Evolutionary conservation across 2,888 invertebrate species (phyloP).

Genomic region (Oligia strigilis): DNA sequence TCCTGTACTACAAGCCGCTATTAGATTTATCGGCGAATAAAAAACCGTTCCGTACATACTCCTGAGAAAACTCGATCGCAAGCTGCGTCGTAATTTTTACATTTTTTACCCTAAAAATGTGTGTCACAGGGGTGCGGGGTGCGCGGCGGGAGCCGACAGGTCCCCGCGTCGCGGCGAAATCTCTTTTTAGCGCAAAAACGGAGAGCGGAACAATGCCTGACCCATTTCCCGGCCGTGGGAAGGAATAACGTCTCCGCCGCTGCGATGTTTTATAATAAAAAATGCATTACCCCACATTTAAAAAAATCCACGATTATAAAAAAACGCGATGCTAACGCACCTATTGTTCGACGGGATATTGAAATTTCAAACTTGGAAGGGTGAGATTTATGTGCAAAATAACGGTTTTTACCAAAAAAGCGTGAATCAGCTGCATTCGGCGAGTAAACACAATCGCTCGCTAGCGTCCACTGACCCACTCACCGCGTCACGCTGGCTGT

Average conservation of each 20-base stretch:
- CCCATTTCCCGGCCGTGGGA: slow-evolving; percentile 90
- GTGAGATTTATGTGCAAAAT: slow-evolving; percentile 89
- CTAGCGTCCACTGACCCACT: slow-evolving; percentile 62
- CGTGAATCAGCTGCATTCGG: slow-evolving; percentile 82
- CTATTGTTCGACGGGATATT: slow-evolving; percentile 86
- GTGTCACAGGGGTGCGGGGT: slow-evolving; percentile 83
- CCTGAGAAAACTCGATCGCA: slow-evolving; percentile 87
- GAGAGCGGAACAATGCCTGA: slow-evolving; percentile 88
- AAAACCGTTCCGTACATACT: slow-evolving; percentile 71
- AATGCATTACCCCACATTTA: slow-evolving; percentile 90
- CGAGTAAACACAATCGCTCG: slow-evolving; percentile 69
- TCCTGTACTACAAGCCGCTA: slow-evolving; percentile 83
- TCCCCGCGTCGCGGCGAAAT: slow-evolving; percentile 82
- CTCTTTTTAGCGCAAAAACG: slow-evolving; percentile 88
- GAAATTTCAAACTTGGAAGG: slow-evolving; percentile 87
- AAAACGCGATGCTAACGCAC: slow-evolving; percentile 82
- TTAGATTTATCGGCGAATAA: slow-evolving; percentile 81
- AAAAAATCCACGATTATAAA: slow-evolving; percentile 78
- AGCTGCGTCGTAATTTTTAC: slow-evolving; percentile 87
- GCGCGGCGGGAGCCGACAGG: slow-evolving; percentile 80
- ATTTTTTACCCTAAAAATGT: slow-evolving; percentile 88
- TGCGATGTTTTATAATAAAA: slow-evolving; percentile 85
- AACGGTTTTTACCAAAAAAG: slow-evolving; percentile 88
- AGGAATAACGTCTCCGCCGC: slow-evolving; percentile 88
- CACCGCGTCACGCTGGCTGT: not conserved